Percentiles rank a stretch among this genome's conserved stretches.
Evolutionary conservation across 2,113 vertebrate genomes (phyloP).

Genomic region (Oriolus oriolus): DNA sequence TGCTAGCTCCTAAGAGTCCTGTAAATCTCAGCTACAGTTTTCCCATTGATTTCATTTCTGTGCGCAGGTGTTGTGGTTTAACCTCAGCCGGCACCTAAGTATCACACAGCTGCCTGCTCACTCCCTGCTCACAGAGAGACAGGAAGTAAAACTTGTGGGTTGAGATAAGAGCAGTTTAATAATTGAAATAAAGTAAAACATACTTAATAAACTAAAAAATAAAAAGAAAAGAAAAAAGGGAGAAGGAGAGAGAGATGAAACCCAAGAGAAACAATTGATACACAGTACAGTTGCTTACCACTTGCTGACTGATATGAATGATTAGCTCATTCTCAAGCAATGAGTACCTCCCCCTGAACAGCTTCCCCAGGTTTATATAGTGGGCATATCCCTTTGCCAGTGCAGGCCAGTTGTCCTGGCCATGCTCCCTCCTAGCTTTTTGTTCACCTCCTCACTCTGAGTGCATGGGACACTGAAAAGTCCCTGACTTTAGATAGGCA

Average conservation of each 20-base stretch:
- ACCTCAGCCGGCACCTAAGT: background rate
- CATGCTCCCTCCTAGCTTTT: background rate
- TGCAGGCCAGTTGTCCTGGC: background rate
- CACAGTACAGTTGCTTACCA: background rate
- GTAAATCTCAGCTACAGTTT: background rate
- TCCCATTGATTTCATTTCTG: background rate
- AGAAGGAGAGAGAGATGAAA: background rate
- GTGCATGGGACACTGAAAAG: background rate
- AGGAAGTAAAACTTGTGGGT: background rate
- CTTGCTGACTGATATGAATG: rapidly evolving
- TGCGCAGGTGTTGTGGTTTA: background rate
- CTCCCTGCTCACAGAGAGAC: background rate
- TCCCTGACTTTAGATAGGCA: background rate
- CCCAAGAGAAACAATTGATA: background rate
- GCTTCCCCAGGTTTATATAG: background rate
- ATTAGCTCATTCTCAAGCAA: background rate
- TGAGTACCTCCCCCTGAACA: background rate
- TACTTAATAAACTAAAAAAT: background rate
- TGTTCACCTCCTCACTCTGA: background rate
- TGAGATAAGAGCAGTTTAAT: background rate
- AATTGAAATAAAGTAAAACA: background rate
- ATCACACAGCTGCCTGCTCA: background rate
- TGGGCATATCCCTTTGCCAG: background rate
- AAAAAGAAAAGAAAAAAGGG: too few relatives aligned
- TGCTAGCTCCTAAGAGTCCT: background rate